Evolutionary conservation across 2,888 invertebrate genomes (phyloP).

Genomic region (Ormyrus thymus): DNA sequence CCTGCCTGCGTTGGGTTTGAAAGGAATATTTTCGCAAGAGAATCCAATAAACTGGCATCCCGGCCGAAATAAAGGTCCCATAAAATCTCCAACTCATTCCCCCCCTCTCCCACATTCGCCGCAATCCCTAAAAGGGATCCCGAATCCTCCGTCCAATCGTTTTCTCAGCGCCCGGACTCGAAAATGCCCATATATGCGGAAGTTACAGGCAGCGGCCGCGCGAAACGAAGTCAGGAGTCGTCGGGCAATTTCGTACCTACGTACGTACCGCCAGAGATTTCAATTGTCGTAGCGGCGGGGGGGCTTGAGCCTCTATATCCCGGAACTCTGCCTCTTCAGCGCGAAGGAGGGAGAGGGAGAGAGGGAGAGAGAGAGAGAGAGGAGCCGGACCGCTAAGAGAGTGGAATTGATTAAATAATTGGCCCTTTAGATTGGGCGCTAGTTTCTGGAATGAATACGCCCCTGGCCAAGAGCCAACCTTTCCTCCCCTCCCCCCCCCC

Average conservation of each 20-base stretch:
- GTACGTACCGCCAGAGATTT: conserved; percentile 59
- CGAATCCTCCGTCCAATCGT: no score
- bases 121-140: no score
- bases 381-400: conserved; percentile 61
- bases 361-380: no score
- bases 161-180: background rate
- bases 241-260: conserved; percentile 34
- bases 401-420: conserved; percentile 75
- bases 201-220: conserved; percentile 32
- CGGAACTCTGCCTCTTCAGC: conserved; percentile 62
- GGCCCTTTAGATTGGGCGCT: conserved; percentile 73
- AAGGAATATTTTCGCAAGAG: no score
- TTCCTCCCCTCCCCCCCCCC: background rate
- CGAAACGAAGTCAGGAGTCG: conserved; percentile 40
- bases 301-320: conserved; percentile 23
- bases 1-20: no score
- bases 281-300: conserved; percentile 69
- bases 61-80: no score
- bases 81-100: no score
- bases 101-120: no score
- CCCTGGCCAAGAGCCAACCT: conserved; percentile 60
- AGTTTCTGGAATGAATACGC: conserved; percentile 74
- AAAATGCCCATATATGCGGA: conserved; percentile 40
- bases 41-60: no score
- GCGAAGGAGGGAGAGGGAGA: no score